A percentile compares a stretch with the other conserved stretches of the same genome.
Conservation (phyloP, 1,140 invertebrate genomes). For the Temnothorax curvispinosus region DNA sequence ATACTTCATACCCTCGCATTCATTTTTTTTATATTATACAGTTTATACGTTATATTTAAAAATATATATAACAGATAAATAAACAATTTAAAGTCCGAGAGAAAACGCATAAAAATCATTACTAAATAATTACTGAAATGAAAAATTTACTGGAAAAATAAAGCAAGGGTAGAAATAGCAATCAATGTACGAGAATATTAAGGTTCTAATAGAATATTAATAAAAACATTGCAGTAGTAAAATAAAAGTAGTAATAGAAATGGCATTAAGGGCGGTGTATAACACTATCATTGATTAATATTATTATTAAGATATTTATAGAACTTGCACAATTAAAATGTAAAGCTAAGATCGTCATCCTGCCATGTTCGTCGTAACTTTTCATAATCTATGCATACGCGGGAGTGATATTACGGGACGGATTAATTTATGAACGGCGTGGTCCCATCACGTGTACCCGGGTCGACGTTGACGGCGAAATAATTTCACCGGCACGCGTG, state of each 20-base stretch:
- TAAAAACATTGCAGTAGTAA: not conserved
- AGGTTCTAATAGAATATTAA: not conserved
- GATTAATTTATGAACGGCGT: constrained; percentile 40
- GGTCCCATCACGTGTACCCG: constrained; percentile 21
- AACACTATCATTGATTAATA: not conserved
- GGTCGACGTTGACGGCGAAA: not conserved
- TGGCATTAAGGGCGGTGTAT: too few species aligned
- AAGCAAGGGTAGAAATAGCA: not conserved
- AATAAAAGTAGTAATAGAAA: not conserved
- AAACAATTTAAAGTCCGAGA: not conserved
- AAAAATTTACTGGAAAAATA: not conserved
- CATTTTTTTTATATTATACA: not conserved
- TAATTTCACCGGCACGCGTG: constrained; percentile 32
- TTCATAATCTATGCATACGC: constrained; percentile 8
- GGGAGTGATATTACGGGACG: not conserved
- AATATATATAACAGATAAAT: not conserved
- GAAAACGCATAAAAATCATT: not conserved
- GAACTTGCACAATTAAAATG: not conserved
- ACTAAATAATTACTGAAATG: not conserved
- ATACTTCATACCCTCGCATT: constrained; percentile 19
- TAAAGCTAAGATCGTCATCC: not conserved
- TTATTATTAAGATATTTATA: not conserved
- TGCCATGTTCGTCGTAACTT: not conserved
- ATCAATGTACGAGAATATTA: not conserved
- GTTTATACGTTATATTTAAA: not conserved